phyloP scores from a whole-genome alignment of 2,113 vertebrate genomes.

The Formicarius rufipectus region DNA sequence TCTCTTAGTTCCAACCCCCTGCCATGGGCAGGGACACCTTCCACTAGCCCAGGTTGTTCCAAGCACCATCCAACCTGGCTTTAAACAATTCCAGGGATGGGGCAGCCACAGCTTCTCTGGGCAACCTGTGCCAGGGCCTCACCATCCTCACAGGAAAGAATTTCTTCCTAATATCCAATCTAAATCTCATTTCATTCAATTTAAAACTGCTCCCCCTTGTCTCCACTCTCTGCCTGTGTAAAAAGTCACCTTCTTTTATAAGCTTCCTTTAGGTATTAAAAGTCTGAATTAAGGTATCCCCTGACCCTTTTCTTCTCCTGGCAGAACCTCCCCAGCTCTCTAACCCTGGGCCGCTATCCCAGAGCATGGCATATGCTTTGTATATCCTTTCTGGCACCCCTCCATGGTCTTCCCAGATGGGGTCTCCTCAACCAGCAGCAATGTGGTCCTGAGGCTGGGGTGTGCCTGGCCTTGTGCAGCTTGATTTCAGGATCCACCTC shows the following conservation, averaged over 20 bases:
- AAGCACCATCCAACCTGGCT: background rate
- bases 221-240: background rate
- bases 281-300: background rate
- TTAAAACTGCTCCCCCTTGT: background rate
- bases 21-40: background rate
- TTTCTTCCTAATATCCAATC: background rate
- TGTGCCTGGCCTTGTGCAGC: background rate
- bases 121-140: background rate
- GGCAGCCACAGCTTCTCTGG: background rate
- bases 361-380: background rate
- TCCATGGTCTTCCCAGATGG: rapidly evolving
- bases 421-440: background rate
- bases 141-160: background rate
- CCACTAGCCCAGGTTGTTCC: background rate
- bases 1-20: background rate
- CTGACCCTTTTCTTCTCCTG: background rate
- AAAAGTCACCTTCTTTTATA: background rate
- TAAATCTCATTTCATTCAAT: background rate
- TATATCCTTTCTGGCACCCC: background rate
- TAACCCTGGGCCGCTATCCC: background rate
- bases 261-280: background rate
- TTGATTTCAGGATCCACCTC: background rate
- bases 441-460: background rate
- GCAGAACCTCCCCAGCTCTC: background rate
- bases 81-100: background rate